Base-by-base conservation (phyloP, 2,888 invertebrate genomes). In the Mythimna albipuncta region DNA sequence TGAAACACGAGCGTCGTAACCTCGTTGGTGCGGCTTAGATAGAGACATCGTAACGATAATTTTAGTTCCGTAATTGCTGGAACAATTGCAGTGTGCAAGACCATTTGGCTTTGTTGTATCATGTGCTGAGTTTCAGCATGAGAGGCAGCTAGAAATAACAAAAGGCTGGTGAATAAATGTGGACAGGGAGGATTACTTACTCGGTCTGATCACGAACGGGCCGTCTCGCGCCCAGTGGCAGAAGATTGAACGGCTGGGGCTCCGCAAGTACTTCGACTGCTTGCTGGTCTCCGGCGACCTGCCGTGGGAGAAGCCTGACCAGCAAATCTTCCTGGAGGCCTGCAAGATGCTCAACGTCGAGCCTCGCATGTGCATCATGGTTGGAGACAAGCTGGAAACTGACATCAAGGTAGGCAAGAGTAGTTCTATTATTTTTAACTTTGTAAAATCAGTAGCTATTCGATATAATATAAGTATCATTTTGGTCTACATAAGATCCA, bases 141-240 rank as follows among this genome's bases (percentile, higher is more conserved):
- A 85, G 86, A 85, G 79, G 85, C 88, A 82, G 89, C 91, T 85
- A 89, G 86, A 86, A 93, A 92, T 96, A 96, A 95, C 93, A 87
- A 93, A 92, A 90, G 90, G 93, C 90, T 94, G 94, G 93, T 94
- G 91, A 92, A 92, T 95, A 89, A 95, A 95, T 95, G 94, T 93
- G 94, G 92, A 95, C 96, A 96, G 98, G 88, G 97, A 97, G 92
- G 97, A 97, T 90, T 98, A 98, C 93, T 96, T 97, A 85, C 96
- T 98, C 87, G 98, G 97, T 84, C 96, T 99, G 87, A 98, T 98
- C 90, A 98, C 98, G 85, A 99, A 99, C 93, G 98, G 98, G 64
- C 98, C 98, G 16, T 98, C 98, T 75, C 97, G 97, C 80, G 98
- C 98, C 52, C 98, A 99, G 94, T 98, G 98, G 98, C 98, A 99